Percentiles rank a stretch among this genome's conserved stretches.
Evolutionary conservation across 37 sponge, comb jelly and placozoan species (phyloP).

Genomic region (Crambe crambe): DNA sequence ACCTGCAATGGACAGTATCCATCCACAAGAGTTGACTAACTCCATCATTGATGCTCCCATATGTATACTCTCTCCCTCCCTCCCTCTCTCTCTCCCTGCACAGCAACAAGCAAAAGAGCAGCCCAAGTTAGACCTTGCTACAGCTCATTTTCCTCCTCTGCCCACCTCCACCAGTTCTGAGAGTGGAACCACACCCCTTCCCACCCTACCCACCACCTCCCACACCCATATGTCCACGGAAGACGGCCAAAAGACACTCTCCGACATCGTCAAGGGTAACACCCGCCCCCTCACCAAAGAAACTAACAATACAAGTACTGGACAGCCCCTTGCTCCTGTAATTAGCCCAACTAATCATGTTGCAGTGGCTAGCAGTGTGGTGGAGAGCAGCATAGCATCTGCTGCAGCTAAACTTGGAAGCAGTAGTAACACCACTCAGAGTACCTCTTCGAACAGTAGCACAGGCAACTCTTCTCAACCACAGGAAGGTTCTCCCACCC

Average conservation of each 20-base stretch:
- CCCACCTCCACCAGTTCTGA: slow-evolving; percentile 18
- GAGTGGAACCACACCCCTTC: slow-evolving; percentile 7
- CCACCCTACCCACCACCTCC: slow-evolving; percentile 10
- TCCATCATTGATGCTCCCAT: no score
- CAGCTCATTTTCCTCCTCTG: slow-evolving; percentile 65
- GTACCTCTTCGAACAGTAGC: no score
- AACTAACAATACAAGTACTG: neutral
- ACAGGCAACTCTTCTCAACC: neutral
- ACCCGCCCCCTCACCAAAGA: slow-evolving; percentile 8
- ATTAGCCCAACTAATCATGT: neutral
- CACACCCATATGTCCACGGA: slow-evolving; percentile 8
- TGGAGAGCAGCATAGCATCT: slow-evolving; percentile 1
- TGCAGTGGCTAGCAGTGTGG: neutral
- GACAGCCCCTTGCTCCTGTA: neutral
- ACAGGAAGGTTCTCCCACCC: neutral
- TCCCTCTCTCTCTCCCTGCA: no score
- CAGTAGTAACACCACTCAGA: no score
- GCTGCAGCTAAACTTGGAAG: neutral
- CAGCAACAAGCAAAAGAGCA: slow-evolving; percentile 39
- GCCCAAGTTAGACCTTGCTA: slow-evolving; percentile 53
- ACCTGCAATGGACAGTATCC: no score
- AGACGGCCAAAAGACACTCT: slow-evolving; percentile 32
- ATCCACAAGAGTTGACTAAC: no score
- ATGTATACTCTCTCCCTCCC: no score
- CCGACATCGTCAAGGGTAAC: slow-evolving; percentile 47